Percentiles rank a stretch among this genome's conserved stretches.
Conservation (phyloP, 2,797 vertebrate genomes). For the Periparus ater region DNA sequence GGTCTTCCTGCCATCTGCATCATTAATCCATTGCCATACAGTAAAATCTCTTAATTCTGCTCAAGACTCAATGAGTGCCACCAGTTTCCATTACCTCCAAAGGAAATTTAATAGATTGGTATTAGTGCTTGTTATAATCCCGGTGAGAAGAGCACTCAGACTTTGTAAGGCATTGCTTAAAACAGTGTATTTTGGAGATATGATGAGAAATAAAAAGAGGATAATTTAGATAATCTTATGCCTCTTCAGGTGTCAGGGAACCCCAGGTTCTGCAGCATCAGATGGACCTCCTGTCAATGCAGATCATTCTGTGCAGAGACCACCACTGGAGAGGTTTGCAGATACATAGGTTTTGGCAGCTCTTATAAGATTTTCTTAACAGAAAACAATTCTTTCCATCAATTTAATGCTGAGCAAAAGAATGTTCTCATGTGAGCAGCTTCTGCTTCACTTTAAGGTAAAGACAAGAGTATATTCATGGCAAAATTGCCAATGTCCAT, state of each 20-base stretch:
- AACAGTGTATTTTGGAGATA: neutral
- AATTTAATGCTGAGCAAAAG: neutral
- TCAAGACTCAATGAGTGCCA: neutral
- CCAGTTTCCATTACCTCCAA: neutral
- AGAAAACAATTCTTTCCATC: neutral
- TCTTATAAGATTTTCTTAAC: neutral
- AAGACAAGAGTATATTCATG: fast-evolving
- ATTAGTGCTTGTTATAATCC: neutral
- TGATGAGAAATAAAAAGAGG: neutral
- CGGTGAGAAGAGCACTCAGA: neutral
- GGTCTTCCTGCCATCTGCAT: neutral
- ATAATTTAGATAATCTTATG: neutral
- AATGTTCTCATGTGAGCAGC: neutral
- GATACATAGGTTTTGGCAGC: neutral
- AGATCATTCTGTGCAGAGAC: neutral
- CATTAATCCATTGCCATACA: neutral
- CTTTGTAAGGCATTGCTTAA: neutral
- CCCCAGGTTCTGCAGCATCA: neutral
- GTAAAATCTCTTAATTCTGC: neutral
- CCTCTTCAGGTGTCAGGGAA: neutral
- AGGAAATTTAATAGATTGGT: neutral
- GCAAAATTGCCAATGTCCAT: neutral
- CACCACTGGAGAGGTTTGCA: fast-evolving
- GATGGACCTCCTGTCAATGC: neutral
- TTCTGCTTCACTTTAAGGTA: neutral